Percentiles rank a stretch among this genome's conserved stretches.
These are phyloP conservation scores for Eulemur mongoz DNA, from an alignment of 2,797 vertebrate genomes.

Conservation along the genomic window DNA sequence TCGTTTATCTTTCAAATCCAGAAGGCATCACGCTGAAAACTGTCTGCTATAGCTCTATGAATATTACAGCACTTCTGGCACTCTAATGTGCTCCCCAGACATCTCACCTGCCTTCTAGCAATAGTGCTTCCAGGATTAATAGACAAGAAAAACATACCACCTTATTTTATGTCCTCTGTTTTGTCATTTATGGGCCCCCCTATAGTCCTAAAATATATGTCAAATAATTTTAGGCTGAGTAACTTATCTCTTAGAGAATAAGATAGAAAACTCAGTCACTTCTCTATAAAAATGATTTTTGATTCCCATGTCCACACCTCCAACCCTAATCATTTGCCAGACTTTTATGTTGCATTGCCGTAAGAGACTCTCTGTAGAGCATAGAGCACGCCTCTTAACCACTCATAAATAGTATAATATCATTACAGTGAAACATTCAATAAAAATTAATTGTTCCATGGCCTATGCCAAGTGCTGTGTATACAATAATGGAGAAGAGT, in stretches of 20 bases:
- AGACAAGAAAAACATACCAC: background rate
- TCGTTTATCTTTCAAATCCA: conserved; percentile 25
- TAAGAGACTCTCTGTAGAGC: background rate
- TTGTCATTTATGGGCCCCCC: conserved; percentile 3
- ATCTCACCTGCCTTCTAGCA: conserved; percentile 19
- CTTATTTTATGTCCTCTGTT: background rate
- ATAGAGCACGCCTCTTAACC: background rate
- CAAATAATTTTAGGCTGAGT: background rate
- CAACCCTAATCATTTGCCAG: background rate
- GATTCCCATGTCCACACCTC: background rate
- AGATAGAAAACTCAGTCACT: background rate
- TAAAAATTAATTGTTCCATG: background rate
- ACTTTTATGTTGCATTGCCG: background rate
- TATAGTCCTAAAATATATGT: conserved; percentile 24
- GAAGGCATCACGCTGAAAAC: background rate
- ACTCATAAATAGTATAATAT: background rate
- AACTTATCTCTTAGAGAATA: conserved; percentile 13
- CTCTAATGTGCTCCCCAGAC: conserved; percentile 11
- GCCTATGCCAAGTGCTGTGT: background rate
- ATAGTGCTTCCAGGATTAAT: background rate
- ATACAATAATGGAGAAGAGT: background rate
- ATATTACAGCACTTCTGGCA: background rate
- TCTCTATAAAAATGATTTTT: background rate
- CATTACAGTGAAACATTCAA: background rate
- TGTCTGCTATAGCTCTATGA: background rate